Evolutionary conservation across 2,888 invertebrate species (phyloP), one percentile per base, ranked within the genome.

Genomic region (Habroteleia sp.): DNA sequence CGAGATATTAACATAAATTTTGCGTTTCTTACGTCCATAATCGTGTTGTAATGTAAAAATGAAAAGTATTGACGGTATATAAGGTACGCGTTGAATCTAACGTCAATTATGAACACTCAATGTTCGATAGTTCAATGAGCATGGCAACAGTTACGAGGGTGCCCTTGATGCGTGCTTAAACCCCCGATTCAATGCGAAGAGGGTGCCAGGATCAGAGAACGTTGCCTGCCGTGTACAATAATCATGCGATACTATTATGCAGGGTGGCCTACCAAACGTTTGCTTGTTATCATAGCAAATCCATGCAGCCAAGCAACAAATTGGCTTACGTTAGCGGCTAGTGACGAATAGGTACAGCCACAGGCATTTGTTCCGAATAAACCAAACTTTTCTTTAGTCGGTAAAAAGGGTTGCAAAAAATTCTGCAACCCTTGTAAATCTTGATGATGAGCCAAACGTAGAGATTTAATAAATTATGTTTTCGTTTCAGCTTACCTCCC

Each of bases 281-380:
- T 74, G 80, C 76, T 69, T 78, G 79, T 79, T 83, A 84, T 83
- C 83, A 81, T 77, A 74, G 74, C 74, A 83, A 82, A 85, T 85
- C 82, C 81, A 80, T 76, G 82, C 84, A 85, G 81, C 80, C 83
- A 80, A 82, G 82, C 86, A 82, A 85, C 86, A 87, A 86, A 86
- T 86, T 86, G 85, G 86, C 85, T 85, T 83, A 86, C 78, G 82
- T 81, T 82, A 79, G 77, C 80, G 81, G 81, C 74, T 65, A 75
- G 77, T 68, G 63, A 74, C 79, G 77, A 78, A 80, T 77, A 56
- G 81, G 81, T 77, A 80, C 78, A 69, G 81, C 82, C 82, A 78
- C 82, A 82, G 82, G 82, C 82, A 80, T 82, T 82, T 82, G 79
- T 81, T 69, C 75, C n/a, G 73, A 71, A 31, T 48, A 74, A 71